Percentiles rank a stretch among this genome's conserved stretches.
Evolutionary conservation across 2,888 invertebrate genomes (phyloP).

Genomic region (Drosophila maculinotata): DNA sequence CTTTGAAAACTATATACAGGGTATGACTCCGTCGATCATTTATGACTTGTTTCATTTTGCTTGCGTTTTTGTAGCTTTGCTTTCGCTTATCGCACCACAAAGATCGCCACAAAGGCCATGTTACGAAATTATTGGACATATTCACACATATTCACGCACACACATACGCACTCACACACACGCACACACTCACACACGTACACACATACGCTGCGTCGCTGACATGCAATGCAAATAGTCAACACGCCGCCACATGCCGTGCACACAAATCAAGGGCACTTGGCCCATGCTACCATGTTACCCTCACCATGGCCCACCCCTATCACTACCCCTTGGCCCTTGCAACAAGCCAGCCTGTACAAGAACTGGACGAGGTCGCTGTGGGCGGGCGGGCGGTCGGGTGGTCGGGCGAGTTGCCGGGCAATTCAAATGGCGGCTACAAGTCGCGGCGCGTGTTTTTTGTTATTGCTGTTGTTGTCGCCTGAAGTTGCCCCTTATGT

Average conservation of each 20-base stretch:
- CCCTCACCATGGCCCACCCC: neutral
- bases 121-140: conserved; percentile 78
- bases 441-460: conserved; percentile 68
- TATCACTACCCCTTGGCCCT: neutral
- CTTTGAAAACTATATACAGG: conserved; percentile 2
- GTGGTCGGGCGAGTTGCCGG: conserved; percentile 67
- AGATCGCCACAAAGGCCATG: conserved; percentile 82
- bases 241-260: conserved; percentile 80
- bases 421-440: conserved; percentile 75
- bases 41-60: conserved; percentile 6
- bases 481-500: conserved; percentile 46
- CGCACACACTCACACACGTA: conserved; percentile 7
- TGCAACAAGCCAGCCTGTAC: conserved; percentile 8
- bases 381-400: conserved; percentile 34
- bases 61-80: conserved; percentile 24
- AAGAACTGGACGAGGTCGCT: conserved; percentile 30
- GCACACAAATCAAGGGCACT: conserved; percentile 79
- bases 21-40: conserved; percentile 13
- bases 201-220: conserved; percentile 22
- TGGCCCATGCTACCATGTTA: conserved; percentile 43
- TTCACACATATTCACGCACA: conserved; percentile 22
- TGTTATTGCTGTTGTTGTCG: conserved; percentile 25
- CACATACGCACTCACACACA: conserved; percentile 9
- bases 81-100: conserved; percentile 66
- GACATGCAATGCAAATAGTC: conserved; percentile 80